These are phyloP conservation scores for Caenorhabditis sp. DNA, from an alignment of 2,888 invertebrate species.

Conservation along the genomic window DNA sequence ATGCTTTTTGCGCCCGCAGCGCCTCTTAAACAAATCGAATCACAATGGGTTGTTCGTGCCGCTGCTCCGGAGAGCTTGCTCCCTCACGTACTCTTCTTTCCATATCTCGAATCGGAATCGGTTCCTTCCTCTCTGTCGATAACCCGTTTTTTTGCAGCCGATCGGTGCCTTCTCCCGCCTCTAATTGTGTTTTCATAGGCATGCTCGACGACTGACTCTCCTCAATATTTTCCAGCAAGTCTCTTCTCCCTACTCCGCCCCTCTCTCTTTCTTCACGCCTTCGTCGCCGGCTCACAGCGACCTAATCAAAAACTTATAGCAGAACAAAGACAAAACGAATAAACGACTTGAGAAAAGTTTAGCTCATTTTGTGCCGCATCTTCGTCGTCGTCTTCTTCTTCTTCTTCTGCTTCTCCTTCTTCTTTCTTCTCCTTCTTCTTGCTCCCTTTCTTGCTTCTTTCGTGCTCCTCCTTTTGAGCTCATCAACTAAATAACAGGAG, in stretches of 20 bases:
- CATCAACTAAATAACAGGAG: constrained; percentile 41
- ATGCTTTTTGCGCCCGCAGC: constrained; percentile 10
- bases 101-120: constrained; percentile 27
- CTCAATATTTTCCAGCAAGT: not conserved
- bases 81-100: constrained; percentile 16
- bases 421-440: not conserved
- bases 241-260: not conserved
- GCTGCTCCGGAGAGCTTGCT: constrained; percentile 9
- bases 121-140: not conserved
- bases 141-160: not conserved
- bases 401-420: not conserved
- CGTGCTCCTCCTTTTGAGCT: constrained; percentile 30
- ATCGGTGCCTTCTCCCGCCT: not conserved
- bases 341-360: constrained; percentile 46
- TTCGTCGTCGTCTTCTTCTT: constrained; percentile 3
- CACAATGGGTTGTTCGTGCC: constrained; percentile 23
- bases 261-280: not conserved
- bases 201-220: constrained; percentile 1
- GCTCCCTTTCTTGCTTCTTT: constrained; percentile 1
- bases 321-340: constrained; percentile 35
- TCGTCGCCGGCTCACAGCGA: not conserved
- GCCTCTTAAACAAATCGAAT: constrained; percentile 51
- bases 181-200: constrained; percentile 9
- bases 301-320: constrained; percentile 27
- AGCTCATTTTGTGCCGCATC: constrained; percentile 34